Conservation (phyloP, 2,797 vertebrate species). For the Tympanoctomys barrerae region DNA sequence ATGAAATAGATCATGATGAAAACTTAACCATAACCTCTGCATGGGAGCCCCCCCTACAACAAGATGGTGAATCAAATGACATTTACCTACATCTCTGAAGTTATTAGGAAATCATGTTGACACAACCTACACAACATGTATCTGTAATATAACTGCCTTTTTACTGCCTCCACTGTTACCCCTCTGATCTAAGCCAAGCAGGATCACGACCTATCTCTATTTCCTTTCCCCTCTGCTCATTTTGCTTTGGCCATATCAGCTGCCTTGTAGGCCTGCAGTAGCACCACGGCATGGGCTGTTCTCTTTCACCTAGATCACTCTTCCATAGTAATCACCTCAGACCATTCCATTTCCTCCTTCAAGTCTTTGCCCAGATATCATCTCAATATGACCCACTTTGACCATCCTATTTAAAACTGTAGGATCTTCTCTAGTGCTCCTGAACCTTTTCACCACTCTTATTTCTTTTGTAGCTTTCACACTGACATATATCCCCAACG, state of each 20-base stretch:
- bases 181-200: neutral
- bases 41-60: neutral
- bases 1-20: constrained; percentile 14
- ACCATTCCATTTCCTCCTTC: neutral
- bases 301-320: neutral
- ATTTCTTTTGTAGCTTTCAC: neutral
- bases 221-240: neutral
- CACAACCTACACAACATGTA: constrained; percentile 50
- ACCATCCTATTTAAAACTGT: neutral
- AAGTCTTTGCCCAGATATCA: constrained; percentile 8
- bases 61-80: constrained; percentile 35
- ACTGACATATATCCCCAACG: neutral
- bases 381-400: neutral
- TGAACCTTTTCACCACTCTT: neutral
- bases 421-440: constrained; percentile 7
- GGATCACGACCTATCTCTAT: neutral
- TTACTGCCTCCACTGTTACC: neutral
- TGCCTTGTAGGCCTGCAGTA: neutral
- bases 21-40: constrained; percentile 23
- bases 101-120: constrained; percentile 55
- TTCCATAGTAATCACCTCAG: neutral
- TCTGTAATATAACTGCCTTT: neutral
- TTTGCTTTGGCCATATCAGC: neutral
- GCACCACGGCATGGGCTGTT: neutral
- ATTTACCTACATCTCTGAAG: constrained; percentile 23